Conservation (phyloP, 2,797 vertebrate genomes). For the Spinus pinus region DNA sequence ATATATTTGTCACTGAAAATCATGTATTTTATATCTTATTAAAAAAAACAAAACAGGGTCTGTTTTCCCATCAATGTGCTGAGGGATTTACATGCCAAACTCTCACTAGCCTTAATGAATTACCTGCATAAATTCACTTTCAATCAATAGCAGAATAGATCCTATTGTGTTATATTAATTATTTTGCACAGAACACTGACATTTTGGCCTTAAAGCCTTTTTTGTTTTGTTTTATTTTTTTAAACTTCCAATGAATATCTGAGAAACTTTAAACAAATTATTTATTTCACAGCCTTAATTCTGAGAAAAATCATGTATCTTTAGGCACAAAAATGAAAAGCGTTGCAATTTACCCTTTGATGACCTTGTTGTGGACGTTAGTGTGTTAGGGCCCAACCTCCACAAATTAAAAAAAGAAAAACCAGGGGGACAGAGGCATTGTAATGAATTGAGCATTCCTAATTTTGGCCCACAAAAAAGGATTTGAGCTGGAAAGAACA, state of each 20-base stretch:
- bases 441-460: background rate
- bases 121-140: constrained; percentile 78
- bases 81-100: constrained; percentile 71
- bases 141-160: constrained; percentile 71
- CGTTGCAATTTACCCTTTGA: background rate
- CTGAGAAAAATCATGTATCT: background rate
- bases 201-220: constrained; percentile 64
- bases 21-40: constrained; percentile 39
- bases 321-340: background rate
- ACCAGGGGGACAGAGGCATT: fast-evolving
- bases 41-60: background rate
- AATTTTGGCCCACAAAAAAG: background rate
- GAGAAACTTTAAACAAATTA: constrained; percentile 48
- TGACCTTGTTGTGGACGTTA: background rate
- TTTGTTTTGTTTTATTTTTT: background rate
- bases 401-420: background rate
- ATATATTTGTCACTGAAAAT: constrained; percentile 51
- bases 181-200: constrained; percentile 68
- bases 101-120: constrained; percentile 73
- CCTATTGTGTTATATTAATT: constrained; percentile 75
- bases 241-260: constrained; percentile 21
- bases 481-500: background rate
- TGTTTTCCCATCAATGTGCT: constrained; percentile 63
- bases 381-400: background rate
- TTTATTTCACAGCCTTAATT: constrained; percentile 47